Conservation (phyloP, 2,797 vertebrate genomes). For the Channallabes apus region DNA sequence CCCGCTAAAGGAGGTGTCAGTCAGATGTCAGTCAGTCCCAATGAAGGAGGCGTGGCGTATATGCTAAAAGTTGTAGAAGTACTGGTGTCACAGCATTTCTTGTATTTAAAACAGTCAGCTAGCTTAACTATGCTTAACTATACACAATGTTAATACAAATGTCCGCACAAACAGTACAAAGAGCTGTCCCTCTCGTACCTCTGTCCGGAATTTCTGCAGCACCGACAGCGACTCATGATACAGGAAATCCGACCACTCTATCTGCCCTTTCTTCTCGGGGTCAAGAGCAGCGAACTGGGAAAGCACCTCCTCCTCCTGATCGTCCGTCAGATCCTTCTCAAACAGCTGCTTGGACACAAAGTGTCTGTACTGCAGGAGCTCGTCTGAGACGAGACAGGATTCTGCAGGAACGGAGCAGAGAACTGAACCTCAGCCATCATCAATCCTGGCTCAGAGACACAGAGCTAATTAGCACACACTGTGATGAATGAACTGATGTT, state of each 20-base stretch:
- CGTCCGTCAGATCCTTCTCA: slow-evolving; percentile 80
- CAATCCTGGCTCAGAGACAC: slow-evolving; percentile 42
- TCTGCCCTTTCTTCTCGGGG: slow-evolving; percentile 85
- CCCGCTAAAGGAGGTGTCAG: neutral
- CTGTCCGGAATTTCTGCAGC: slow-evolving; percentile 84
- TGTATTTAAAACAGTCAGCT: neutral
- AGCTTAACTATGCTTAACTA: neutral
- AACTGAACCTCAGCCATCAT: slow-evolving; percentile 31
- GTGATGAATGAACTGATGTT: slow-evolving; percentile 27
- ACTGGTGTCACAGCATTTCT: neutral
- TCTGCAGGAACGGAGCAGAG: slow-evolving; percentile 72
- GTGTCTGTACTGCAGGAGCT: slow-evolving; percentile 92
- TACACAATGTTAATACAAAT: neutral
- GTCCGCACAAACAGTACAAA: neutral
- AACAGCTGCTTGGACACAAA: slow-evolving; percentile 88
- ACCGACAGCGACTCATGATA: slow-evolving; percentile 91
- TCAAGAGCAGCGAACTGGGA: slow-evolving; percentile 89
- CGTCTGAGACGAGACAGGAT: slow-evolving; percentile 88
- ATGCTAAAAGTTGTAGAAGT: too few species aligned
- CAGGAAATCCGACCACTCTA: slow-evolving; percentile 93
- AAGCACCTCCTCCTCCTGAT: slow-evolving; percentile 84
- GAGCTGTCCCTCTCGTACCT: slow-evolving; percentile 70
- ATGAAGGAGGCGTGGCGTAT: too few species aligned
- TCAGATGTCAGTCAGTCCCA: neutral
- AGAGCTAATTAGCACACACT: slow-evolving; percentile 20